These are phyloP conservation scores for Liasis olivaceus DNA, from an alignment of 2,797 vertebrate species.

Conservation along the genomic window DNA sequence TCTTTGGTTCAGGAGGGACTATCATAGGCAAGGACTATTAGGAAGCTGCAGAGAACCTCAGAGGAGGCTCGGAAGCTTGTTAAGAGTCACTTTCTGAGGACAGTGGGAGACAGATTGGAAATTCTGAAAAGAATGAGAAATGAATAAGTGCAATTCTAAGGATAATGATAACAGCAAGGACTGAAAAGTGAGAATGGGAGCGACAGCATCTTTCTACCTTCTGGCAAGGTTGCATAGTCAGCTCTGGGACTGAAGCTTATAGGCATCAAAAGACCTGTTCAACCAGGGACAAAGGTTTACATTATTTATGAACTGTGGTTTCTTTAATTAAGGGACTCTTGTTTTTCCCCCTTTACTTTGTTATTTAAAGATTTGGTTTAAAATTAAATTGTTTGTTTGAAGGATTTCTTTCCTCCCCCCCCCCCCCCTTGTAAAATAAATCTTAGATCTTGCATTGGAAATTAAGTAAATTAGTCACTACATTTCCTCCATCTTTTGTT, in stretches of 20 bases:
- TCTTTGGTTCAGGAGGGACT: neutral
- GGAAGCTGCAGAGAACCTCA: neutral
- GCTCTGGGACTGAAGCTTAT: neutral
- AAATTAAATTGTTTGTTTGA: neutral
- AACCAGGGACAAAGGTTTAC: neutral
- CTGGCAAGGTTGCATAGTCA: neutral
- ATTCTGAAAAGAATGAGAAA: neutral
- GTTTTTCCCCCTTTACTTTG: neutral
- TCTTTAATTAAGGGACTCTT: neutral
- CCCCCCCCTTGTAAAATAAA: neutral
- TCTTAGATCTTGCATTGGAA: neutral
- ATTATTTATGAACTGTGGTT: neutral
- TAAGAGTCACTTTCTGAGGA: neutral
- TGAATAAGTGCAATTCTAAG: neutral
- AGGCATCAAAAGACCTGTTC: neutral
- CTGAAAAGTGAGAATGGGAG: neutral
- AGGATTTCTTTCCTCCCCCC: neutral
- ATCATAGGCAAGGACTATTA: neutral
- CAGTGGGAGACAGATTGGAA: neutral
- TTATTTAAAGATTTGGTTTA: neutral
- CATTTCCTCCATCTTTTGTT: neutral
- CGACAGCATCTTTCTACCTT: neutral
- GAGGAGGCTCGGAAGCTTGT: neutral
- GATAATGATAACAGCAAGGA: neutral
- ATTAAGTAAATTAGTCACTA: neutral